Conservation (phyloP, 2,888 invertebrate species). For the Drosophila lutescens region DNA sequence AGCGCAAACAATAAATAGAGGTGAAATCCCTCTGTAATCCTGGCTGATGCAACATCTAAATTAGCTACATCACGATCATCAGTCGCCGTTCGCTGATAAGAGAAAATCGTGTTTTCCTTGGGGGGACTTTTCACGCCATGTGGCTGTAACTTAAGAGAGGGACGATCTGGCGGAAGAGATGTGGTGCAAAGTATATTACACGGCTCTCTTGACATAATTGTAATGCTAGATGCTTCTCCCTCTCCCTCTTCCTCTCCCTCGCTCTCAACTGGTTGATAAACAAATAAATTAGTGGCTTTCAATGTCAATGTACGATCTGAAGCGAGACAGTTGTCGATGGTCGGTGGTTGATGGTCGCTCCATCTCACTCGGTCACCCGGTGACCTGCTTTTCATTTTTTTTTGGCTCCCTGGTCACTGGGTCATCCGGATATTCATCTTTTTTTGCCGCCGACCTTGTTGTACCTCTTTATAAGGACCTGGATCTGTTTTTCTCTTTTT, state of each 20-base stretch:
- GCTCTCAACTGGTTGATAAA: slow-evolving; percentile 28
- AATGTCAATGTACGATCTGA: slow-evolving; percentile 33
- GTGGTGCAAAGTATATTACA: too few relatives aligned
- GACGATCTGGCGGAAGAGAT: slow-evolving; percentile 12
- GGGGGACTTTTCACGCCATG: slow-evolving; percentile 2
- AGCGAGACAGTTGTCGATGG: background rate
- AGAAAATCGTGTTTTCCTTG: slow-evolving; percentile 6
- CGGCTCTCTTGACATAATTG: slow-evolving; percentile 10
- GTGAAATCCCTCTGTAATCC: slow-evolving; percentile 25
- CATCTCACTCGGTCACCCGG: slow-evolving; percentile 13
- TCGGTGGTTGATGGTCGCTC: background rate
- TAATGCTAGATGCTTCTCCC: slow-evolving; percentile 9
- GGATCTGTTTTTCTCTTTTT: background rate
- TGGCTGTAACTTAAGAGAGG: slow-evolving; percentile 31
- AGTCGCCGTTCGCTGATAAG: slow-evolving; percentile 11
- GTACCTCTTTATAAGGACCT: background rate
- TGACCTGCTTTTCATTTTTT: slow-evolving; percentile 13
- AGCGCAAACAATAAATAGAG: background rate
- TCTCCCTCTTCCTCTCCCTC: background rate
- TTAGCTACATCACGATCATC: slow-evolving; percentile 14
- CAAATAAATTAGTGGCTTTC: slow-evolving; percentile 40
- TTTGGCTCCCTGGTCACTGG: slow-evolving; percentile 17
- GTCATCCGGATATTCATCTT: slow-evolving; percentile 19
- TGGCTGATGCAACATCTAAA: slow-evolving; percentile 43
- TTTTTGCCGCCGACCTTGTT: slow-evolving; percentile 8